These are phyloP conservation scores for Acanthosoma haemorrhoidale DNA, from an alignment of 2,888 invertebrate species.

Conservation along the genomic window DNA sequence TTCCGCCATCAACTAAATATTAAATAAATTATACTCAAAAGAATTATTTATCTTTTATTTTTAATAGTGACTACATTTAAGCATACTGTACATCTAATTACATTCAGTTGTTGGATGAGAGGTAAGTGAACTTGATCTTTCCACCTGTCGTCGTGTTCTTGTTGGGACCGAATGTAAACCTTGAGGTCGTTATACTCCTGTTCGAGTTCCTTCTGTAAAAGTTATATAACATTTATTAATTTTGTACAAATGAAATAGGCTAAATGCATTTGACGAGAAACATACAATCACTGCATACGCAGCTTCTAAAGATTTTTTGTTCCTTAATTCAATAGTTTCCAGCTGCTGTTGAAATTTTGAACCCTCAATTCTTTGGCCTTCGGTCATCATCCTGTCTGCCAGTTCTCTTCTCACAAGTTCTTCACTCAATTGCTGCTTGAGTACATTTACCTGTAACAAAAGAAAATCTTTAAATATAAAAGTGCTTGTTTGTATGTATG, in stretches of 20 bases:
- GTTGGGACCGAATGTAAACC: constrained; percentile 46
- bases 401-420: constrained; percentile 30
- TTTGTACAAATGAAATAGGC: no score
- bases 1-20: background rate
- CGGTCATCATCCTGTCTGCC: background rate
- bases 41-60: constrained; percentile 1
- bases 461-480: background rate
- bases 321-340: background rate
- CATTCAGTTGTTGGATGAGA: constrained; percentile 25
- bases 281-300: constrained; percentile 21
- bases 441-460: constrained; percentile 21
- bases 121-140: constrained; percentile 26
- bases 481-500: no score
- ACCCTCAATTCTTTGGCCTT: background rate
- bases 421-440: constrained; percentile 31
- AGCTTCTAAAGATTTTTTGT: constrained; percentile 16
- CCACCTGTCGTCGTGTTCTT: constrained; percentile 32
- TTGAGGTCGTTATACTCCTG: constrained; percentile 46
- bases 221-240: background rate
- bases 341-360: constrained; percentile 10
- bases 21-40: background rate
- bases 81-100: constrained; percentile 27
- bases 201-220: constrained; percentile 21
- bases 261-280: background rate
- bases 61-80: constrained; percentile 4